Percentiles rank a stretch among this genome's conserved stretches.
Evolutionary conservation across 2,113 vertebrate genomes (phyloP).

Genomic region (Chionis minor): DNA sequence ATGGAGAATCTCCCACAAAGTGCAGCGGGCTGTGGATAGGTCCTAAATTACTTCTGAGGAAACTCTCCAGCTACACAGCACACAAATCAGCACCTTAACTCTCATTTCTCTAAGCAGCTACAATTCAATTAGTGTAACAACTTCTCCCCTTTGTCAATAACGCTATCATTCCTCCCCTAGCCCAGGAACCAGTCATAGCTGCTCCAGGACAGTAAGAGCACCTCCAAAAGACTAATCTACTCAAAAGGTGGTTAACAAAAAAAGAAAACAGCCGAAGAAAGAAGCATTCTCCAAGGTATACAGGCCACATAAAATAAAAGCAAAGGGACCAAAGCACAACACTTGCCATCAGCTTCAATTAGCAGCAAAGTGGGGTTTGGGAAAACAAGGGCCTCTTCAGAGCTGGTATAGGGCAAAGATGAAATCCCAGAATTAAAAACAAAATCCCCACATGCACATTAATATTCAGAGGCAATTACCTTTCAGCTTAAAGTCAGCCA

Average conservation of each 20-base stretch:
- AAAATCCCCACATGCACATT: conserved; percentile 54
- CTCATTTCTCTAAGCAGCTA: neutral
- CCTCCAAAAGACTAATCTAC: neutral
- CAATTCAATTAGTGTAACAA: neutral
- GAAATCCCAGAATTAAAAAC: conserved; percentile 60
- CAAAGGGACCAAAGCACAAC: neutral
- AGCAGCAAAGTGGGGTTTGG: conserved; percentile 33
- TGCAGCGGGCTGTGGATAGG: neutral
- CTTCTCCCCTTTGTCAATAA: neutral
- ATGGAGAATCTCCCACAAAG: neutral
- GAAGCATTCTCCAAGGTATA: neutral
- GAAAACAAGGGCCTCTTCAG: conserved; percentile 50
- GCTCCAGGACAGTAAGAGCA: neutral
- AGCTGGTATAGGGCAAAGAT: conserved; percentile 46
- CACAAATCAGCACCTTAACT: neutral
- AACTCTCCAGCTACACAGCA: neutral
- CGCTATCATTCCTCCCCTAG: neutral
- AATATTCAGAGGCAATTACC: conserved; percentile 68
- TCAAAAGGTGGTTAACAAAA: neutral
- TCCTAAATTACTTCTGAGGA: neutral
- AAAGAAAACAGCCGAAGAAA: neutral
- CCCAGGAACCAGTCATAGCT: neutral
- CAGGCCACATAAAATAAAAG: neutral
- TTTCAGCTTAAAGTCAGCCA: conserved; percentile 50
- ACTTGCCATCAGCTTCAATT: conserved; percentile 44